Evolutionary conservation across 2,113 vertebrate genomes (phyloP).

Genomic region (Lipotes vexillifer): DNA sequence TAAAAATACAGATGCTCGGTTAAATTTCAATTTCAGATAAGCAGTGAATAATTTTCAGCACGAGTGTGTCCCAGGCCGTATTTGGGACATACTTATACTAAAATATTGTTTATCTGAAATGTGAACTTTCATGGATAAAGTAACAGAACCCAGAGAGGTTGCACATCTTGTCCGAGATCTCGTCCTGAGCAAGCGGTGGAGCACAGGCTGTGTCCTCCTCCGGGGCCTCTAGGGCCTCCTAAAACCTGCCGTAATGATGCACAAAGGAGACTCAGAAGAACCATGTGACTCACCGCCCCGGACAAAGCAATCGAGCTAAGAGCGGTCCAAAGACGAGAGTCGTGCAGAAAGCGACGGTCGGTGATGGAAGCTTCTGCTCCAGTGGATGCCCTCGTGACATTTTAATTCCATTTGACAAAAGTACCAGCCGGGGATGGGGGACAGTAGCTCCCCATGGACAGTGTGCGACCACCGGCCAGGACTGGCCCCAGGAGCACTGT

Average conservation of each 20-base stretch:
- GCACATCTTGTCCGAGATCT: rapidly evolving
- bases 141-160: not conserved
- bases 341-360: not conserved
- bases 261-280: not conserved
- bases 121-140: not conserved
- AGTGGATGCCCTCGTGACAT: not conserved
- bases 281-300: not conserved
- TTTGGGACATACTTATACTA: not conserved
- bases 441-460: not conserved
- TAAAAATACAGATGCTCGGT: not conserved
- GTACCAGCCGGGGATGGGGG: not conserved
- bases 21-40: not conserved
- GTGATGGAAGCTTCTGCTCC: not conserved
- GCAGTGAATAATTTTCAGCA: not conserved
- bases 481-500: not conserved
- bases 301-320: not conserved
- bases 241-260: rapidly evolving
- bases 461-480: not conserved
- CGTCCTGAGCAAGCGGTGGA: rapidly evolving
- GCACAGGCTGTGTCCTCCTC: not conserved
- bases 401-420: not conserved
- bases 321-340: not conserved
- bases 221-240: too few species aligned
- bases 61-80: not conserved
- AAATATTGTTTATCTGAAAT: not conserved